Percentiles rank a stretch among this genome's conserved stretches.
Evolutionary conservation across 2,113 vertebrate genomes (phyloP).

Genomic region (Phocoena phocoena): DNA sequence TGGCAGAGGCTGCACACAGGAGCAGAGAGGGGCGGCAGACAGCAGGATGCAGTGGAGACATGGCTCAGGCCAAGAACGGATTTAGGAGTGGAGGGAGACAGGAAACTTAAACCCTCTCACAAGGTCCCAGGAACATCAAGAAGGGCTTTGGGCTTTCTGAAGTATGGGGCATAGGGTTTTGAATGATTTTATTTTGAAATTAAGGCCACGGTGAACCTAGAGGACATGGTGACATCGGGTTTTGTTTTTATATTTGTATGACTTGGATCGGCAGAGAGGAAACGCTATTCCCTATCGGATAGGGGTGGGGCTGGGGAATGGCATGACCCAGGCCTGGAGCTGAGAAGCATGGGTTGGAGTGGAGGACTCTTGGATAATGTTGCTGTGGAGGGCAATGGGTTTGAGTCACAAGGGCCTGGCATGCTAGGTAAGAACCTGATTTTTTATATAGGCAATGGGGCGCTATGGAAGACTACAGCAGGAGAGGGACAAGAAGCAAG

Average conservation of each 20-base stretch:
- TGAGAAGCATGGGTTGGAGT: neutral
- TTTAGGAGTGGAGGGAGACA: neutral
- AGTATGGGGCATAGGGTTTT: accelerated
- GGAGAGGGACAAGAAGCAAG: neutral
- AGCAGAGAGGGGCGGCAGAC: neutral
- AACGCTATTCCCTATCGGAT: accelerated
- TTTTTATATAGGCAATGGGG: neutral
- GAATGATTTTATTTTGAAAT: neutral
- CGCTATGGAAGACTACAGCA: neutral
- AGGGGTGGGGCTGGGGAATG: no score
- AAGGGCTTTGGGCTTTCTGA: neutral
- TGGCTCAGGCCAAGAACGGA: neutral
- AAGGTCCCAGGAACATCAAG: neutral
- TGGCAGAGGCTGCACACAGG: neutral
- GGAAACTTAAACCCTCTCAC: neutral
- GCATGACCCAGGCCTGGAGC: neutral
- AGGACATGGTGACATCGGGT: neutral
- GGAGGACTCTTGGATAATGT: neutral
- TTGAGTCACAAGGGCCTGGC: neutral
- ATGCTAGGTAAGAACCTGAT: neutral
- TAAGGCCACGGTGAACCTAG: neutral
- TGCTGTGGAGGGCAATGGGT: neutral
- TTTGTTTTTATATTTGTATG: neutral
- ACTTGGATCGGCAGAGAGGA: neutral
- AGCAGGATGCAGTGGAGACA: neutral